Base-by-base conservation (phyloP, 2,888 invertebrate species). In the Gibbula magus region DNA sequence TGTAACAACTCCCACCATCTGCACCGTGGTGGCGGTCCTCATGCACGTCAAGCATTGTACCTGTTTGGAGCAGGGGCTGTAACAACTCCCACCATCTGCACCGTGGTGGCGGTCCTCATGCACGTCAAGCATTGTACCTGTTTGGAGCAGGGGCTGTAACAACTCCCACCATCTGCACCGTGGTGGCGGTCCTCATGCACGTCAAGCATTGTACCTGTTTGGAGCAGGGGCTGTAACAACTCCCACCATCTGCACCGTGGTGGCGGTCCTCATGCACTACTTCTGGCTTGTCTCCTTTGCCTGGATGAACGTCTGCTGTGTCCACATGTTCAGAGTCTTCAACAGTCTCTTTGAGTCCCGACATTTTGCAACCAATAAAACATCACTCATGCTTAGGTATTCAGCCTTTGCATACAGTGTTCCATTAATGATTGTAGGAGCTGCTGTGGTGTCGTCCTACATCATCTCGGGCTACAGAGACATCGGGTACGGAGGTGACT, bases 251-350 rank as follows among this genome's bases (percentile, higher is more conserved):
- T 74, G 74, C 20, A 74, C 74, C 32, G 45, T 74, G 4, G n/a
- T 74, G 3, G 74, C 35, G 16, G 29, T 74, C 51, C 74, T 74
- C 51, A 74, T 74, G 20, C 74, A 74, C 45, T 74, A 74, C 51
- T 39, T 20, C 29, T 74, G 74, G 74, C 74, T 74, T 18, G 39
- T 16, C 16, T 39, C 45, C 20, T 74, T 74, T 74, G 45, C 51
- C 45, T 74, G 74, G 74, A 74, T 74, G 74, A 74, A 74, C 74
- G 35, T 74, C 18, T 74, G 74, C 22, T 74, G 39, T 39, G 18
- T 45, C 18, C 74, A 74, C 74, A 39, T 74, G 39, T 74, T 74
- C 45, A 66, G 66, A 66, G 66, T 66, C 29, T 66, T 66, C 25
- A 66, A 16, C 22, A 66, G 25, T 5, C 25, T 66, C 22, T 66